Evolutionary conservation across 1,140 invertebrate genomes (phyloP), one percentile per base, ranked within the genome.

Genomic region (Anoplophora glabripennis): DNA sequence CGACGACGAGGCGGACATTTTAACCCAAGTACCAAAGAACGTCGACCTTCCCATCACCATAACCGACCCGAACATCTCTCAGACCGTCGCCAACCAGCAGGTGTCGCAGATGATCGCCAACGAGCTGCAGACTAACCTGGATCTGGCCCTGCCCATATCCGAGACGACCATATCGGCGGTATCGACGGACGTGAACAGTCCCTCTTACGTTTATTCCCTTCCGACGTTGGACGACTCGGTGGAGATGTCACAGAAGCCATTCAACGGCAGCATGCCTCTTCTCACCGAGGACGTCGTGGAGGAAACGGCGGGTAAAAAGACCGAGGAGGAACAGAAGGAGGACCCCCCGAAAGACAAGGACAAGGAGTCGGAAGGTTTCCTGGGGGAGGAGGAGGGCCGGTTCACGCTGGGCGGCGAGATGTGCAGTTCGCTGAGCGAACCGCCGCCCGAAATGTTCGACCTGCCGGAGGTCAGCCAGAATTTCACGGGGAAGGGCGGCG

Each of bases 71-170:
- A 78, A 71, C 59, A 79, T 81, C 70, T 83, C 15, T 75, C 83
- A 42, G 80, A 85, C 59, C 75, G 84, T 58, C 76, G 81, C 37
- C 70, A 80, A 45, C 75, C 83, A 51, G 56, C 68, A 66, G 61
- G 68, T 69, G 7, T 56, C 59, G 0, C 45, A 61, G 7, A 47
- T 74, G 40, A 65, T 75, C 57, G 58, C 66, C 21, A 77, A 76
- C 36, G 77, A 78, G 8, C 76, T 85, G 42, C 80, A 82, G 37
- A 80, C 84, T 0, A 86, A 84, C 1, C 69, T 89, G 0, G 86
- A 88, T 66, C 66, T 88, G 48, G 84, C 86, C 10, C 83, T 89
- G 5, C 86, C 86, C 0, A 84, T 88, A 0, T 84, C 84, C 0
- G 85, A 89, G 75, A 83, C 85, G 7, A 79, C 76, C 18, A 85